Conservation (phyloP, 2,797 vertebrate species). For the Labeo calbasu region DNA sequence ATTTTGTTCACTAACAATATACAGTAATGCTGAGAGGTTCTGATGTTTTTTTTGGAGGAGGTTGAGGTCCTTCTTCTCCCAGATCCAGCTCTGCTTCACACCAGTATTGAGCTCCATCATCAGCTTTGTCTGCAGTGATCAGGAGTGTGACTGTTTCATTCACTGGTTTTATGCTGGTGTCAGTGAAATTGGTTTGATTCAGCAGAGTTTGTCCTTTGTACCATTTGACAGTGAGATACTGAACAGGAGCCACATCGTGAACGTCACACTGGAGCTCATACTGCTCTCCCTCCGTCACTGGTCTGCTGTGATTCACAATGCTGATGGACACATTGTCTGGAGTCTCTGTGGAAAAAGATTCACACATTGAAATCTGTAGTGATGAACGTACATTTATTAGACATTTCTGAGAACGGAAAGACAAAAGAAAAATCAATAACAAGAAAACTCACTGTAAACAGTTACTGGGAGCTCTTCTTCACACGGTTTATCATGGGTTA, state of each 20-base stretch:
- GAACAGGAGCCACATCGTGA: conserved; percentile 60
- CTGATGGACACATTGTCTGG: conserved; percentile 53
- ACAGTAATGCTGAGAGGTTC: conserved; percentile 40
- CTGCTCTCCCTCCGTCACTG: conserved; percentile 48
- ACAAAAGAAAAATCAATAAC: background rate
- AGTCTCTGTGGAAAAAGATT: conserved; percentile 55
- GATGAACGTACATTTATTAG: background rate
- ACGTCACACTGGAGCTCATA: conserved; percentile 60
- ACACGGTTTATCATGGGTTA: conserved; percentile 21
- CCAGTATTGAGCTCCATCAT: conserved; percentile 50
- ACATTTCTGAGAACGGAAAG: conserved; percentile 28
- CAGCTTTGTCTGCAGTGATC: conserved; percentile 30
- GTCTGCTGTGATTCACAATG: rapidly evolving
- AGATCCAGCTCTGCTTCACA: conserved; percentile 68
- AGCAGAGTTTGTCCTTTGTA: background rate
- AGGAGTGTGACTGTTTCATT: rapidly evolving
- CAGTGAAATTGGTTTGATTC: background rate
- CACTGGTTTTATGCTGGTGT: no score
- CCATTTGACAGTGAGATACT: conserved; percentile 57
- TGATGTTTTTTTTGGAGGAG: conserved; percentile 52
- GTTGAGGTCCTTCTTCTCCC: conserved; percentile 66
- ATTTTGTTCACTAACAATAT: conserved; percentile 61
- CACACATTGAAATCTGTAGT: background rate
- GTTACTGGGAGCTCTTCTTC: background rate
- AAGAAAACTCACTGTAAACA: conserved; percentile 60